Evolutionary conservation across 2,113 vertebrate genomes (phyloP), one percentile per base, ranked within the genome.

Genomic region (Alectura lathami): DNA sequence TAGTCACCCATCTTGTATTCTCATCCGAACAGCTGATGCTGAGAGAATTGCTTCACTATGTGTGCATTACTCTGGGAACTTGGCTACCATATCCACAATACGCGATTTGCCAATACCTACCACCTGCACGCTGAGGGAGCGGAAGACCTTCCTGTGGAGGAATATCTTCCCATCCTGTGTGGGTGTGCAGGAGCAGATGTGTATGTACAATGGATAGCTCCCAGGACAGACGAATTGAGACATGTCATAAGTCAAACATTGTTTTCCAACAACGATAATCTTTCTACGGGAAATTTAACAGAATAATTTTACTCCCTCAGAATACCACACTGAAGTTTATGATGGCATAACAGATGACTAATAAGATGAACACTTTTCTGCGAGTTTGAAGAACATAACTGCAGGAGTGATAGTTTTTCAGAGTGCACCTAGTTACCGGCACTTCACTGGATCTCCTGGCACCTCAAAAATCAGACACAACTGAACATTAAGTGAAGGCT

Each of bases 151-250:
- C 96, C 96, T 95, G 95, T 94, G 92, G 88, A 96, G 51, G 87
- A 96, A 86, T 76, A 26, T 73, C 94, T 93, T 92, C 94, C 93
- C 95, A 94, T 96, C 94, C 96, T 89, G 96, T 78, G 94, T 96
- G 96, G 96, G 96, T 91, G 96, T 95, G 62, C 80, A 86, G 88
- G 20, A 96, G 95, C 96, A 97, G 94, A 96, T 95, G 96, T 95
- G 95, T 3, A 3, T 0, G 8, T 8, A 74, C 93, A 92, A 8
- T 3, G 38, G 86, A 97, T 69, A 84, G 96, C 87, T 97, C 96
- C 96, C 95, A 94, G 83, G 88, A 95, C 93, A 94, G 45, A 91
- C 29, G 59, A 93, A 29, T 4, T 70, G 73, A 95, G 90, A 91
- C 67, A 14, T 75, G 68, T 54, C 93, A 78, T 93, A 93, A 95